These are phyloP conservation scores for Sapajus apella DNA, from an alignment of 2,113 vertebrate species.

Conservation along the genomic window DNA sequence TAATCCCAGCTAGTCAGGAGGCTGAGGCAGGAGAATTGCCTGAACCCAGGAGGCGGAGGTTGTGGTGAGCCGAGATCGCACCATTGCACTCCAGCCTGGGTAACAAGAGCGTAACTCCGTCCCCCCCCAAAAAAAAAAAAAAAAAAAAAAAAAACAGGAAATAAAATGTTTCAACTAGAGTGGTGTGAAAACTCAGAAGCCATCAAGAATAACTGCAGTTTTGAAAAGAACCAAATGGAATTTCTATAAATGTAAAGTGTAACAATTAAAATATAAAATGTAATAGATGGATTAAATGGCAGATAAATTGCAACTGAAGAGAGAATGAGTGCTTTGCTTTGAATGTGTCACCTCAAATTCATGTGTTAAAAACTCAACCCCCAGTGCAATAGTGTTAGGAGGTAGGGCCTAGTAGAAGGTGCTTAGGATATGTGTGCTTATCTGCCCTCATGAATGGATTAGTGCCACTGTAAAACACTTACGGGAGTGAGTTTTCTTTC, in stretches of 20 bases:
- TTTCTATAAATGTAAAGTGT: constrained; percentile 1
- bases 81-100: no score
- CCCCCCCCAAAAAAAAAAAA: no score
- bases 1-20: no score
- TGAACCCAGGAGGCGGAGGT: no score
- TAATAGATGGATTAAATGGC: neutral
- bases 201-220: neutral
- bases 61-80: no score
- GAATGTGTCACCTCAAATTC: neutral
- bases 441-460: neutral
- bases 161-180: neutral
- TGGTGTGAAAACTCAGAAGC: neutral
- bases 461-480: neutral
- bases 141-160: neutral
- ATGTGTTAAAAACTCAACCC: neutral
- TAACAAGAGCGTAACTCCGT: no score
- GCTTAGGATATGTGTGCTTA: neutral
- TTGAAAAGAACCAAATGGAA: constrained; percentile 4
- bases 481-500: neutral
- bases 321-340: neutral
- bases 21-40: no score
- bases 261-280: neutral
- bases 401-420: no score
- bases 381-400: neutral
- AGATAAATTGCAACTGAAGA: neutral